A percentile compares a stretch with the other conserved stretches of the same genome.
These are phyloP conservation scores for Epirrhoe alternata DNA, from an alignment of 2,888 invertebrate species.

Conservation along the genomic window DNA sequence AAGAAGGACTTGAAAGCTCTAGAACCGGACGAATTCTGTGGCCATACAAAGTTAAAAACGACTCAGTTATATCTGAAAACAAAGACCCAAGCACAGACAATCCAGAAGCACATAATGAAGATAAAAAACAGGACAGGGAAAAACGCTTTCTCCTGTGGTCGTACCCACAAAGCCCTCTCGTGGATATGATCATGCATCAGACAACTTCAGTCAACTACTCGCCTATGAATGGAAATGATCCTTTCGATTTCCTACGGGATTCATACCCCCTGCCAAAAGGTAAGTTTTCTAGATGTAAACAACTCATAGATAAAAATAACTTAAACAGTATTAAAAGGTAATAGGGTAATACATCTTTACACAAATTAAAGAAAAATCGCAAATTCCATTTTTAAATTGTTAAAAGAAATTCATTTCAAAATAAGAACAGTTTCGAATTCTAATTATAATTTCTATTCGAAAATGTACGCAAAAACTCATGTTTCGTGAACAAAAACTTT, in stretches of 20 bases:
- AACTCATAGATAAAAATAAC: too few relatives aligned
- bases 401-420: neutral
- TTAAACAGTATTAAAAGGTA: too few relatives aligned
- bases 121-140: constrained; percentile 37
- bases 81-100: constrained; percentile 30
- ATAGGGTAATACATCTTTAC: too few relatives aligned
- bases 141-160: constrained; percentile 63
- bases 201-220: constrained; percentile 61
- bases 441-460: neutral
- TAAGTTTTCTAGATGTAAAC: constrained; percentile 46
- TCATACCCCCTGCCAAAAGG: constrained; percentile 76
- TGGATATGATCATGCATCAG: constrained; percentile 72
- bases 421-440: neutral
- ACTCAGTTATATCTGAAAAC: constrained; percentile 34
- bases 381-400: neutral
- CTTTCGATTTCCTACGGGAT: constrained; percentile 75
- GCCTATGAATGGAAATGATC: constrained; percentile 61
- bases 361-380: too few relatives aligned
- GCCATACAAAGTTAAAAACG: constrained; percentile 61
- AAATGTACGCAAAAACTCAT: neutral
- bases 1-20: constrained; percentile 28
- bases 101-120: constrained; percentile 19
- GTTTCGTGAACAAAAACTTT: neutral
- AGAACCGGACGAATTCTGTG: constrained; percentile 63
- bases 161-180: constrained; percentile 68